Base-by-base conservation (phyloP, 2,113 vertebrate genomes). In the Hipposideros armiger region DNA sequence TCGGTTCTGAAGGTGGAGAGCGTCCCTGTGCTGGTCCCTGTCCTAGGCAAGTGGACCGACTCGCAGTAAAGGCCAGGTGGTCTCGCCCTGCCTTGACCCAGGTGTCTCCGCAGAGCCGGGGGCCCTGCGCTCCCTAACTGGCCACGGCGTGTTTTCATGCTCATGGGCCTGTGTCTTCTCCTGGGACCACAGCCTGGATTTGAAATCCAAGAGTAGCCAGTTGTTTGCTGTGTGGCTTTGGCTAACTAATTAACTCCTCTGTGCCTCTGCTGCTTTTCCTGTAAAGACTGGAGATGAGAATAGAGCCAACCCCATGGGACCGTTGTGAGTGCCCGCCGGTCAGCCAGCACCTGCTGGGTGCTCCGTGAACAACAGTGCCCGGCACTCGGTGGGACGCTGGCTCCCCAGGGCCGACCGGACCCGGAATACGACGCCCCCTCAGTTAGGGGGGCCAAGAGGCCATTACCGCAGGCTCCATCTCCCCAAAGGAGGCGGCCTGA, bases 91-190 rank as follows among this genome's bases (percentile, higher is more conserved):
- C 19, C 26, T 7, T 3, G 7, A 47, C 28, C 13, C 22, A 6
- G 2, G 22, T 7, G 8, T 28, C 45, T 74, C 89, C 90, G 56
- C 58, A 28, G 80, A 5, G 40, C 26, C 2, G 20, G 11, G 54
- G 13, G 4, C 5, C 28, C 70, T 70, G 22, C 7, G 32, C 14
- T 66, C 77, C 5, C 14, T 15, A 22, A 19, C 20, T 8, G 26
- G 7, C 32, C 7, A 11, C 1, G 10, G 10, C 4, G 47, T 0
- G 0, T 69, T 4, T 28, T 82, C 56, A 11, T 16, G 20, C 36
- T 45, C 3, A 2, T 0, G 1, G 47, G 54, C 26, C 13, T 36
- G 7, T 26, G 19, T 62, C 42, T 67, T 45, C 42, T 69, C 76
- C 19, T 5, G 14, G 70, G 14, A 19, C 11, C 72, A 24, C 2